A percentile compares a stretch with the other conserved stretches of the same genome.
Evolutionary conservation across 2,113 vertebrate species (phyloP).

Genomic region (Myrmophylax atrothorax): DNA sequence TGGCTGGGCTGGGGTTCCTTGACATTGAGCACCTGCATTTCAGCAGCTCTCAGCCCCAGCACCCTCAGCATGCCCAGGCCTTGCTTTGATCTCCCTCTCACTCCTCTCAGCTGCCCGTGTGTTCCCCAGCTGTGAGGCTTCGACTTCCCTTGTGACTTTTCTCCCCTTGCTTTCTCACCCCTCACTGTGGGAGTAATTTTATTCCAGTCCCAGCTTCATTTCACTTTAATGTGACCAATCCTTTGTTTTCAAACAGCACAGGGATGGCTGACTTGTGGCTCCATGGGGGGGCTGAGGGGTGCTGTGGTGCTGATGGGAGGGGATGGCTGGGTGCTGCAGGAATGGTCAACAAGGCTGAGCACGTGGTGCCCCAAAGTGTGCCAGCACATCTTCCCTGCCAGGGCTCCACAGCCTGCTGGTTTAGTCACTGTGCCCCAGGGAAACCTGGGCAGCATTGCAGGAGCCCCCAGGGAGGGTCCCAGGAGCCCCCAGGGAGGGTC

Average conservation of each 20-base stretch:
- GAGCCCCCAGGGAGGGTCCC: not conserved
- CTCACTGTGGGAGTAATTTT: not conserved
- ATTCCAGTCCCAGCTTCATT: not conserved
- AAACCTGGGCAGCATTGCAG: not conserved
- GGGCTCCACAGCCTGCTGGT: not conserved
- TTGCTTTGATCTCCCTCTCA: not conserved
- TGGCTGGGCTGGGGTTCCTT: not conserved
- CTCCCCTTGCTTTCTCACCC: not conserved
- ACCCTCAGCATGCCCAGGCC: not conserved
- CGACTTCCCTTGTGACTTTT: not conserved
- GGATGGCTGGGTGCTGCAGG: not conserved
- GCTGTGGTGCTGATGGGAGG: not conserved
- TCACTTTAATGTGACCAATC: not conserved
- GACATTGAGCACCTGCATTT: not conserved
- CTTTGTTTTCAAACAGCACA: not conserved
- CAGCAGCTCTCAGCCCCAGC: not conserved
- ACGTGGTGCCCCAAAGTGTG: not conserved
- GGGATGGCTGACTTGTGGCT: not conserved
- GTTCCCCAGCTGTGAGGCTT: constrained; percentile 9
- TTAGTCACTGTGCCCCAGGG: not conserved
- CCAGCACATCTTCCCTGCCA: not conserved
- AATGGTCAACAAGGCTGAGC: not conserved
- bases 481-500: too few species aligned
- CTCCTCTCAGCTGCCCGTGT: not conserved
- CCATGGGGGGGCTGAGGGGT: rapidly evolving